phyloP scores from a whole-genome alignment of 2,888 invertebrate species.

The Thymelicus lineola region DNA sequence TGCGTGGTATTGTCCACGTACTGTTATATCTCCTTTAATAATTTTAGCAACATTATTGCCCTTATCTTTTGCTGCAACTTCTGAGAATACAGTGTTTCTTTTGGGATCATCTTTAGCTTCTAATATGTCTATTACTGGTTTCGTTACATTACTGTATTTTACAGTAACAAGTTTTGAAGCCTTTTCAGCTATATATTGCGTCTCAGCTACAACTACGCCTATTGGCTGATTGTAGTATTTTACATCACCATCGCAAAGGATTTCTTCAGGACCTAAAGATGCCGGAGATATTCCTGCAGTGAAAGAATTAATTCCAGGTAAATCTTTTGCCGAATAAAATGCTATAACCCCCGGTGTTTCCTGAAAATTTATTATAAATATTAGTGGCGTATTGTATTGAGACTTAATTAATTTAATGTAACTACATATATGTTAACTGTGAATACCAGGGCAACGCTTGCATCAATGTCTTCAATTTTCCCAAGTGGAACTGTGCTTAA shows the following conservation, averaged over 20 bases:
- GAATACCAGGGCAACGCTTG: constrained; percentile 86
- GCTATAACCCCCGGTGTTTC: constrained; percentile 86
- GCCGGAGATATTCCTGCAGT: constrained; percentile 54
- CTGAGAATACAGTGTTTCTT: constrained; percentile 46
- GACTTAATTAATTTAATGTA: too few species aligned
- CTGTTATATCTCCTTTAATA: constrained; percentile 77
- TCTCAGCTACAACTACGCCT: constrained; percentile 84
- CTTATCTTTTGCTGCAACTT: constrained; percentile 52
- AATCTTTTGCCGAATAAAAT: constrained; percentile 86
- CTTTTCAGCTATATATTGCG: constrained; percentile 76
- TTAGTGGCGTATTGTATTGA: too few species aligned
- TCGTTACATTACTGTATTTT: constrained; percentile 70
- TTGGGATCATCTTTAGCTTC: constrained; percentile 50
- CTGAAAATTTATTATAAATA: constrained; percentile 64
- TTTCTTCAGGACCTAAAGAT: constrained; percentile 65
- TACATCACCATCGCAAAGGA: constrained; percentile 59
- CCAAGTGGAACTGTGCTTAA: constrained; percentile 78
- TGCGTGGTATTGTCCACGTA: constrained; percentile 88
- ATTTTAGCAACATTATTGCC: constrained; percentile 67
- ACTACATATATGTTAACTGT: constrained; percentile 31
- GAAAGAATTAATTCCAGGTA: constrained; percentile 88
- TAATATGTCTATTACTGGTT: constrained; percentile 57
- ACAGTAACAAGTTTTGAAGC: constrained; percentile 85
- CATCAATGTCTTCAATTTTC: constrained; percentile 83
- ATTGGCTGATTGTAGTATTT: constrained; percentile 62